A percentile compares a stretch with the other conserved stretches of the same genome.
Conservation (phyloP, 2,888 invertebrate species). For the Ophraella communa region DNA sequence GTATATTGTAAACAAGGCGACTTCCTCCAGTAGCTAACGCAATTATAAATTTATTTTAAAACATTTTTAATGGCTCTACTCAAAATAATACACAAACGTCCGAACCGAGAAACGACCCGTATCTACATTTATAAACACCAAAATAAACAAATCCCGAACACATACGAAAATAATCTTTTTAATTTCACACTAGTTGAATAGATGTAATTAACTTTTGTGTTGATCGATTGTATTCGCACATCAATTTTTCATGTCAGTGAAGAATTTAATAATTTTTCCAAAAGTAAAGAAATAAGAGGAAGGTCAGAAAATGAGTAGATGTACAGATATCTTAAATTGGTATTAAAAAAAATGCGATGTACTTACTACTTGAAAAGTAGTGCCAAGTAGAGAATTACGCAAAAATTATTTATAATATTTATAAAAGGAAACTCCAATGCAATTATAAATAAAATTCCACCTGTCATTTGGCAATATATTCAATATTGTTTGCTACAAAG, state of each 20-base stretch:
- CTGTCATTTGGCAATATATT: too few relatives aligned
- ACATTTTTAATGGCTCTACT: conserved; percentile 35
- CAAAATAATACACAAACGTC: conserved; percentile 39
- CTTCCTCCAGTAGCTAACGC: conserved; percentile 21
- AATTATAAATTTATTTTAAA: conserved; percentile 36
- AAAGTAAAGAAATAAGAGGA: neutral
- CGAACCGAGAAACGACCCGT: conserved; percentile 34
- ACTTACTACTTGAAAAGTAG: too few relatives aligned
- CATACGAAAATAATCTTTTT: conserved; percentile 32
- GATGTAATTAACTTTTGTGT: conserved; percentile 30
- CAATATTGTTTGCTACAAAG: too few relatives aligned
- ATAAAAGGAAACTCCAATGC: too few relatives aligned
- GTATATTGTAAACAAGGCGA: conserved; percentile 28
- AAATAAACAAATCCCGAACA: conserved; percentile 38
- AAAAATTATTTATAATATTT: too few relatives aligned
- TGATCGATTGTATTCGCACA: conserved; percentile 31
- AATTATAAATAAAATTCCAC: too few relatives aligned
- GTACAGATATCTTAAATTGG: too few relatives aligned
- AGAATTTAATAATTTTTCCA: neutral
- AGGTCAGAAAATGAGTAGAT: too few relatives aligned
- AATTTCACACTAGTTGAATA: conserved; percentile 28
- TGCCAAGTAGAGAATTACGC: too few relatives aligned
- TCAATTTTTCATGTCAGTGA: conserved; percentile 8
- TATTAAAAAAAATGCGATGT: too few relatives aligned
- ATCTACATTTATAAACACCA: conserved; percentile 39